Evolutionary conservation across 2,797 vertebrate species (phyloP).

Genomic region (Sebastolobus alascanus): DNA sequence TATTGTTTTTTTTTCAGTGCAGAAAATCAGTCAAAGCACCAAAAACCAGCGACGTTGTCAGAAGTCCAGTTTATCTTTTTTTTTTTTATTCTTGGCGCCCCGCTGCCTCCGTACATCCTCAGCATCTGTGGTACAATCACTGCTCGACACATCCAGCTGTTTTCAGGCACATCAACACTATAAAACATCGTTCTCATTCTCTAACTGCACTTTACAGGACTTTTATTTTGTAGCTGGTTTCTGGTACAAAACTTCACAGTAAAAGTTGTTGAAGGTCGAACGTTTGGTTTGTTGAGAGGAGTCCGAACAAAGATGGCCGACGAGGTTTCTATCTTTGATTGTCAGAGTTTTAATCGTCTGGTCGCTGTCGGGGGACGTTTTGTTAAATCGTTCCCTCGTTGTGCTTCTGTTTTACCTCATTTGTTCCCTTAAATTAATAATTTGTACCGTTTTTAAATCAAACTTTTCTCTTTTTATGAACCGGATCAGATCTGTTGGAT

Average conservation of each 20-base stretch:
- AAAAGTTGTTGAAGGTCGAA: neutral
- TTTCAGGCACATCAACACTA: neutral
- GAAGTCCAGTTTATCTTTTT: neutral
- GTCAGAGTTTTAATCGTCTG: too few species aligned
- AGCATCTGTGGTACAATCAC: conserved; percentile 4
- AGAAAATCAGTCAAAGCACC: neutral
- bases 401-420: neutral
- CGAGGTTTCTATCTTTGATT: too few species aligned
- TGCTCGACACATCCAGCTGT: neutral
- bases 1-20: too few species aligned
- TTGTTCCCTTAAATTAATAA: neutral
- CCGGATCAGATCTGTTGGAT: neutral
- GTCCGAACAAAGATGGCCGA: neutral
- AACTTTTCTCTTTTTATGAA: neutral
- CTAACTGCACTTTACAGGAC: conserved; percentile 83
- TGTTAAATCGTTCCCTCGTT: neutral
- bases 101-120: conserved; percentile 22
- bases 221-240: conserved; percentile 53
- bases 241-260: conserved; percentile 55
- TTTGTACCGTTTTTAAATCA: neutral
- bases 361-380: neutral
- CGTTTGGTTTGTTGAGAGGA: neutral
- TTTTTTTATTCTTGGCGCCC: neutral
- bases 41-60: neutral
- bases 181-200: conserved; percentile 65